Base-by-base conservation (phyloP, 1,140 invertebrate species). In the Lepidostoma basale region DNA sequence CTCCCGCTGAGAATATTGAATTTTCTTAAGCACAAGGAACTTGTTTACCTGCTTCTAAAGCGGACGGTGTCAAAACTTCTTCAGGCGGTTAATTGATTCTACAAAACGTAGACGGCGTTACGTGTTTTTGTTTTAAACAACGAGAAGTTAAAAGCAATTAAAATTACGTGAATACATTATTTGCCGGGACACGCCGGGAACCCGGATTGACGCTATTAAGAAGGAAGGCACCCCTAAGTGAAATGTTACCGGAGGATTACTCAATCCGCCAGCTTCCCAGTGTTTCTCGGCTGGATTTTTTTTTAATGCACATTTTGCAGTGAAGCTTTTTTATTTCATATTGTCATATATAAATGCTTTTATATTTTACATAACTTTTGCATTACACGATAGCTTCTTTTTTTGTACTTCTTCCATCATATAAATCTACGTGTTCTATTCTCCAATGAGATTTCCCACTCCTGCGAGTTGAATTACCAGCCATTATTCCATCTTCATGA, bases 111-210 rank as follows among this genome's bases (percentile, higher is more conserved):
- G 45, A 60, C 65, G 62, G 59, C 65, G 56, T 66, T 65, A 72
- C 60, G 67, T 72, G 70, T 72, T 72, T 72, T 72, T 72, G 70
- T 72, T 72, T 44, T 58, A 68, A 68, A 72, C 66, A 72, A 45
- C 69, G 62, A 20, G 49, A 62, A 68, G 62, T 72, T 68, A 68
- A 72, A 72, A 72, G 66, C 70, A 72, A 72, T 72, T 72, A 72
- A 72, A 72, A 72, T 71, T 72, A 72, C 66, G 56, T 68, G 70
- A 72, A 72, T 68, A 68, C 54, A 71, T 71, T 67, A 71, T 71
- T 60, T 59, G 69, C 47, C 25, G 54, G 59, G 36, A 42, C n/a
- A 12, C 23, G 40, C 36, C 49, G 59, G 20, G 36, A 20, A n/a
- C 18, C 30, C 16, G 20, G 30, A 40, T 36, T n/a, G 56, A 39